A percentile compares a stretch with the other conserved stretches of the same genome.
These are phyloP conservation scores for Phthorimaea operculella DNA, from an alignment of 1,140 invertebrate species.

Conservation along the genomic window DNA sequence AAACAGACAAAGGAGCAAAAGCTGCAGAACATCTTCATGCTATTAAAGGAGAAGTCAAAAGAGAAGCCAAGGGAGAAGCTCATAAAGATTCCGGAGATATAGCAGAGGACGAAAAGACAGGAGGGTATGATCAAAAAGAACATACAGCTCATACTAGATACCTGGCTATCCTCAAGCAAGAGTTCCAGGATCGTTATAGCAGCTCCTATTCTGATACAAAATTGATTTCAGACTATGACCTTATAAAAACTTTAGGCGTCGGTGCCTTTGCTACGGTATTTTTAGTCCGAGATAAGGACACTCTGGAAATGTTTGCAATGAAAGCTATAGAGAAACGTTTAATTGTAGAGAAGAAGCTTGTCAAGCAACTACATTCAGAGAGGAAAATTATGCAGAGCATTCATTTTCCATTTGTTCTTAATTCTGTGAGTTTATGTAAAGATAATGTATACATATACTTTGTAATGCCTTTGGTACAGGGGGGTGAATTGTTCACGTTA, in stretches of 20 bases:
- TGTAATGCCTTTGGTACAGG: conserved; percentile 80
- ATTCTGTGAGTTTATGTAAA: conserved; percentile 83
- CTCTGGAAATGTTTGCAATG: conserved; percentile 82
- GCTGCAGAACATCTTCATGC: no score
- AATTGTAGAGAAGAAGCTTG: conserved; percentile 84
- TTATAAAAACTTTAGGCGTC: conserved; percentile 74
- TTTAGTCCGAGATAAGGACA: conserved; percentile 78
- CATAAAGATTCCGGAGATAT: no score
- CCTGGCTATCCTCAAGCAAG: conserved; percentile 42
- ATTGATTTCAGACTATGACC: conserved; percentile 43
- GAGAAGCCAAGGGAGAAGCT: no score
- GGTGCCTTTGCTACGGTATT: conserved; percentile 91
- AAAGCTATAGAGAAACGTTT: conserved; percentile 90
- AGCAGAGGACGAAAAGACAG: not conserved
- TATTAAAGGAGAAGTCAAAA: no score
- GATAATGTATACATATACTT: conserved; percentile 87
- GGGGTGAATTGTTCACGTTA: conserved; percentile 85
- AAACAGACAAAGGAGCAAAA: no score
- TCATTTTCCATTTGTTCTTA: conserved; percentile 84
- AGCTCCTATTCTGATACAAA: conserved; percentile 25
- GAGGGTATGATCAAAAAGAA: conserved; percentile 19
- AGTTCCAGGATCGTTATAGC: conserved; percentile 29
- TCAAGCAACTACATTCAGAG: conserved; percentile 85
- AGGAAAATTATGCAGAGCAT: conserved; percentile 84
- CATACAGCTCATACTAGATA: conserved; percentile 28